These are phyloP conservation scores for Mesoligia furuncula DNA, from an alignment of 2,888 invertebrate genomes.

Conservation along the genomic window DNA sequence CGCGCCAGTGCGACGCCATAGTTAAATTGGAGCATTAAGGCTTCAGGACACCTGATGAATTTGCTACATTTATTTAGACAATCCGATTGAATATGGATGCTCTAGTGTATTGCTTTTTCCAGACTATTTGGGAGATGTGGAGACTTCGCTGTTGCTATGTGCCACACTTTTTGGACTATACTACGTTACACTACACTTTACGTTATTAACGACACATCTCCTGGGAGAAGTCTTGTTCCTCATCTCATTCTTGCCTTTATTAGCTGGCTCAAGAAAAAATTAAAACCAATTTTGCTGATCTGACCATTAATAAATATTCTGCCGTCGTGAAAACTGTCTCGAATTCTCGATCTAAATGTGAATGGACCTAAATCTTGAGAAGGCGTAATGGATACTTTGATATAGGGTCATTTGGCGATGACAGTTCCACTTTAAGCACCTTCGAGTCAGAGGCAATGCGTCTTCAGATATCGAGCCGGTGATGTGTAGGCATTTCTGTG, in stretches of 20 bases:
- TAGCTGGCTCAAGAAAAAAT: background rate
- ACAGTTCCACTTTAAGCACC: constrained; percentile 44
- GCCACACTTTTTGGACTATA: background rate
- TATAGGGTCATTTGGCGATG: constrained; percentile 49
- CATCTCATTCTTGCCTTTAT: background rate
- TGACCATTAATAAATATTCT: background rate
- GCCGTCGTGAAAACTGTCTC: constrained; percentile 2
- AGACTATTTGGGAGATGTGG: constrained; percentile 28
- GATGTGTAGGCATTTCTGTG: constrained; percentile 54
- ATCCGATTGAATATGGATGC: constrained; percentile 39
- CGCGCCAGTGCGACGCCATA: constrained; percentile 72
- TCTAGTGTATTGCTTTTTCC: constrained; percentile 29
- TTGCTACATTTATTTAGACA: constrained; percentile 57
- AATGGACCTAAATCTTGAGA: constrained; percentile 24
- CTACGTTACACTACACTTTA: background rate
- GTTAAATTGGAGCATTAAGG: constrained; percentile 50
- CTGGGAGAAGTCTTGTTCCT: background rate
- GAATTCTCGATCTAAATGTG: background rate
- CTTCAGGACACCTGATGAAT: constrained; percentile 64
- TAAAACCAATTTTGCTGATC: background rate
- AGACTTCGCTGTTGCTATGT: background rate
- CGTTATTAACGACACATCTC: background rate
- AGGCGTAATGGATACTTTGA: constrained; percentile 48
- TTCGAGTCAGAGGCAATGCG: constrained; percentile 44
- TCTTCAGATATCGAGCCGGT: constrained; percentile 52